Evolutionary conservation across 2,797 vertebrate species (phyloP).

Genomic region (Hippocampus kuda): DNA sequence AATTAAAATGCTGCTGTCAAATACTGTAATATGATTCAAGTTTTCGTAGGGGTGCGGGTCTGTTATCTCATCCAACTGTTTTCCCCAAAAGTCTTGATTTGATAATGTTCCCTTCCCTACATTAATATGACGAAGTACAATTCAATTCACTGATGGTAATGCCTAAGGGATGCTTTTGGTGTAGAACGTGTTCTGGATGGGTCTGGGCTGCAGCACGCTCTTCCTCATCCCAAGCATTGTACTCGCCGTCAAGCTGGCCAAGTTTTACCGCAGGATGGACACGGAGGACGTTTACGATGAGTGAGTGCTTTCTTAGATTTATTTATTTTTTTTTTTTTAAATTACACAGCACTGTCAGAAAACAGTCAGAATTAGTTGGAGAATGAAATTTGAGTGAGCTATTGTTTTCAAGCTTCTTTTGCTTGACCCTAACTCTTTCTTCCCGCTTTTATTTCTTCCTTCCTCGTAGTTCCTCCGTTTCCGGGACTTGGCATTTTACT

Average conservation of each 20-base stretch:
- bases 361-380: neutral
- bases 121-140: neutral
- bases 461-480: constrained; percentile 82
- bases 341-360: no score
- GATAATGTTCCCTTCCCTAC: neutral
- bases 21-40: neutral
- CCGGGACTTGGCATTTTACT: constrained; percentile 97
- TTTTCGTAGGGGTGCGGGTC: neutral
- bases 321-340: neutral
- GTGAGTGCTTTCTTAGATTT: constrained; percentile 64
- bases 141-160: neutral
- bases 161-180: neutral
- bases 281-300: constrained; percentile 97
- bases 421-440: constrained; percentile 7
- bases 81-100: neutral
- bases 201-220: constrained; percentile 79
- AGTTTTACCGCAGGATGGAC: constrained; percentile 94
- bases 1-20: neutral
- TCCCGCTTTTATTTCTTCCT: constrained; percentile 12
- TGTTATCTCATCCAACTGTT: neutral
- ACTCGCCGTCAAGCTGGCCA: constrained; percentile 85
- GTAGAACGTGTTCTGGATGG: constrained; percentile 96
- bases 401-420: neutral
- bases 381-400: neutral
- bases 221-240: constrained; percentile 87